Percentiles rank a stretch among this genome's conserved stretches.
Conservation (phyloP, 1,140 invertebrate genomes). For the Eumeta japonica region DNA sequence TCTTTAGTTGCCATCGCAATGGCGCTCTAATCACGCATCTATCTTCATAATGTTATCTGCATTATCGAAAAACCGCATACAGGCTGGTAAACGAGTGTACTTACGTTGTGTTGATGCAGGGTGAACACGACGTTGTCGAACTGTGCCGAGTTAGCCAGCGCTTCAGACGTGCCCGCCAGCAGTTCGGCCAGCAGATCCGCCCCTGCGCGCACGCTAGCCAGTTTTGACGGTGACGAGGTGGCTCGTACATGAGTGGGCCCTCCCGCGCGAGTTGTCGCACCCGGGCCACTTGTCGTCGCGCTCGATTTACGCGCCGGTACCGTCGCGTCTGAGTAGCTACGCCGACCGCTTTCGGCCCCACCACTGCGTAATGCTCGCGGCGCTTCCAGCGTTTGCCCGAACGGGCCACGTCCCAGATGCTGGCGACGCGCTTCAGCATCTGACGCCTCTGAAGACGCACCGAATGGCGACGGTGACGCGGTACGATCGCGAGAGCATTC, state of each 20-base stretch:
- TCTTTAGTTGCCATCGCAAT: background rate
- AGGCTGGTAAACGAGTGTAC: constrained; percentile 23
- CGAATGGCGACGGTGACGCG: constrained; percentile 49
- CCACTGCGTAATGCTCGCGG: constrained; percentile 30
- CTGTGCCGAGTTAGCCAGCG: constrained; percentile 59
- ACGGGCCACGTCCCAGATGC: constrained; percentile 28
- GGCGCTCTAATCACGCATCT: background rate
- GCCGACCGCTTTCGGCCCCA: constrained; percentile 42
- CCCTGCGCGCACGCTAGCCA: constrained; percentile 67
- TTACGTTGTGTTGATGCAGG: constrained; percentile 56
- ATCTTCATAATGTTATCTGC: background rate
- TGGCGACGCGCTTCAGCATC: constrained; percentile 38
- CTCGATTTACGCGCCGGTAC: constrained; percentile 44
- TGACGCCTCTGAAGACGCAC: constrained; percentile 41
- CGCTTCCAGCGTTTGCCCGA: constrained; percentile 39
- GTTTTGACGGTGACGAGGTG: constrained; percentile 75
- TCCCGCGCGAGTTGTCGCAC: constrained; percentile 21
- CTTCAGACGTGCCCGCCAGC: constrained; percentile 73
- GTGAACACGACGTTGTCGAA: constrained; percentile 53
- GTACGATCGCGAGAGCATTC: constrained; percentile 48
- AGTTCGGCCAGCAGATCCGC: constrained; percentile 72
- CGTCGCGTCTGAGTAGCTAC: constrained; percentile 51
- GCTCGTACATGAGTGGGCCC: constrained; percentile 67
- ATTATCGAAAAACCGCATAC: background rate
- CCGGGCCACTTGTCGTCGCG: constrained; percentile 21